These are phyloP conservation scores for Poeciliopsis turneri DNA, from an alignment of 2,797 vertebrate species.

Conservation along the genomic window DNA sequence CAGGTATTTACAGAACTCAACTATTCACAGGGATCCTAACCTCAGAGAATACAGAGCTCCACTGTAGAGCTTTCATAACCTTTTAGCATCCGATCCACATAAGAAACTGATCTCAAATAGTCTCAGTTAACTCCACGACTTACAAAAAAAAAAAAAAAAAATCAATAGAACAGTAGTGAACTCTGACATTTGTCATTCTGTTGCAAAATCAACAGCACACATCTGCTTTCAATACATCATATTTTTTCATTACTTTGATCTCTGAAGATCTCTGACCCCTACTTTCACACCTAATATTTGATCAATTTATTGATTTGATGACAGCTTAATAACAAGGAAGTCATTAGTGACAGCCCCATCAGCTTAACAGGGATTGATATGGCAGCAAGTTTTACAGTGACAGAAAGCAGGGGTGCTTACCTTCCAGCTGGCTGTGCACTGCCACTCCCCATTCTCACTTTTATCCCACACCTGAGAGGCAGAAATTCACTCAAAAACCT, in stretches of 20 bases:
- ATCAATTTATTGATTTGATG: not conserved
- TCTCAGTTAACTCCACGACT: not conserved
- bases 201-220: not conserved
- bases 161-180: not conserved
- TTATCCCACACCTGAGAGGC: constrained; percentile 94
- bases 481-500: not conserved
- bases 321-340: not conserved
- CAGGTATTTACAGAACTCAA: no score
- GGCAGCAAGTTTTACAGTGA: not conserved
- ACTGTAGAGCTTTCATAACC: no score
- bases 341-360: not conserved
- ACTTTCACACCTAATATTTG: not conserved
- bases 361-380: not conserved
- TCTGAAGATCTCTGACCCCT: not conserved
- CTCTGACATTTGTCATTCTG: not conserved
- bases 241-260: not conserved
- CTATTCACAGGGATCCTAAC: no score
- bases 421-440: constrained; percentile 99
- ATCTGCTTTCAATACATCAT: not conserved
- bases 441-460: constrained; percentile 96
- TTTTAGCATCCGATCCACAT: no score
- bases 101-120: no score
- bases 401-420: constrained; percentile 67
- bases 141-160: not conserved
- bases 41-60: no score